Conservation (phyloP, 2,797 vertebrate genomes). For the Crenuchus spilurus region DNA sequence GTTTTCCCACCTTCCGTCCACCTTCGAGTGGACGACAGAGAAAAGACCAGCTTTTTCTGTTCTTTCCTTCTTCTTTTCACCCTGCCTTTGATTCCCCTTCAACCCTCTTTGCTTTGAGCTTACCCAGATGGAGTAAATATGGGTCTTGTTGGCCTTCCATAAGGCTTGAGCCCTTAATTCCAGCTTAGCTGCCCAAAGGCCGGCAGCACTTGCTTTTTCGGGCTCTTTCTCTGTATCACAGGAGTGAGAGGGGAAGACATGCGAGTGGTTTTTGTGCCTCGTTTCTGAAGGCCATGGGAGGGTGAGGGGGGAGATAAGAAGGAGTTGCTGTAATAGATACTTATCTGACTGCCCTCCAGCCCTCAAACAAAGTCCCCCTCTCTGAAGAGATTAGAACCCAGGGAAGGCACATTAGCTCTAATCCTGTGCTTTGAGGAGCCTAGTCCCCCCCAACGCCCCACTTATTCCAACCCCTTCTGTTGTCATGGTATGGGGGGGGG, state of each 20-base stretch:
- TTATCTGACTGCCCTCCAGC: slow-evolving; percentile 84
- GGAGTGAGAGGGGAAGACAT: slow-evolving; percentile 71
- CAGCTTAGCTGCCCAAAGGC: slow-evolving; percentile 81
- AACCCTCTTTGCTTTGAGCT: slow-evolving; percentile 73
- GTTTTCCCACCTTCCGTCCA: slow-evolving; percentile 30
- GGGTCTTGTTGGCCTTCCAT: slow-evolving; percentile 73
- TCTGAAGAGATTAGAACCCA: slow-evolving; percentile 87
- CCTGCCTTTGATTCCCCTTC: slow-evolving; percentile 77
- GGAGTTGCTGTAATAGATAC: slow-evolving; percentile 88
- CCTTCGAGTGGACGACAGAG: slow-evolving; percentile 7
- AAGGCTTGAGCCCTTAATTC: slow-evolving; percentile 81
- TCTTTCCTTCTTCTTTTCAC: slow-evolving; percentile 61
- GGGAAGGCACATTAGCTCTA: slow-evolving; percentile 89
- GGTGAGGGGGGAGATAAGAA: slow-evolving; percentile 75
- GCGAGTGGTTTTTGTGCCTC: slow-evolving; percentile 80
- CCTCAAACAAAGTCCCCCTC: slow-evolving; percentile 84
- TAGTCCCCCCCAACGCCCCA: slow-evolving; percentile 68
- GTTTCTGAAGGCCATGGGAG: slow-evolving; percentile 62
- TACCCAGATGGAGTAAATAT: slow-evolving; percentile 85
- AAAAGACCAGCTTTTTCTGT: slow-evolving; percentile 44
- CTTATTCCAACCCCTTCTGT: slow-evolving; percentile 79
- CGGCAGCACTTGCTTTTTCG: slow-evolving; percentile 81
- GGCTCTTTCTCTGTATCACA: slow-evolving; percentile 76
- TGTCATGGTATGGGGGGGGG: slow-evolving; percentile 54
- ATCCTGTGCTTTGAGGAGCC: slow-evolving; percentile 84